Base-by-base conservation (phyloP, 2,888 invertebrate genomes). In the Rhaphigaster nebulosa region DNA sequence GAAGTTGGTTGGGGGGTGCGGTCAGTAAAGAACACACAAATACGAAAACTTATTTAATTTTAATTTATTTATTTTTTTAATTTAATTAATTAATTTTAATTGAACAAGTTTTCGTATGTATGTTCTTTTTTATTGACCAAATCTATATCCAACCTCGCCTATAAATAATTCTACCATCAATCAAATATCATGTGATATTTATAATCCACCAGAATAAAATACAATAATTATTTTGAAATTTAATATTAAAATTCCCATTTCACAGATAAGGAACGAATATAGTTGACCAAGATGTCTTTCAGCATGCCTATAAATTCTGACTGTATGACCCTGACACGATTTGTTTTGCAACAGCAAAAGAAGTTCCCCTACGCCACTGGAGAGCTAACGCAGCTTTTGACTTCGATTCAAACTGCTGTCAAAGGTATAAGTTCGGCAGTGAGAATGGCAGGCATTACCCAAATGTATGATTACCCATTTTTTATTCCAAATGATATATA, bases 371-470 rank as follows among this genome's bases (percentile, higher is more conserved):
- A 94, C n/a, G 99, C 99, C 3, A 98, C 98, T 0, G 99, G 99
- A 12, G 99, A 99, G 94, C 95, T 99, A 90, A 98, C 99, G 0
- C 98, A 98, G 94, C 95, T 99, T 90, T 94, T 99, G 87, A 98
- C 97, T 93, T 97, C 98, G 91, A 97, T 99, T 93, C 97, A 98
- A 94, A 98, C 99, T 0, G 99, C 99, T 4, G 97, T 99, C 90
- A 99, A 99, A 95, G 99, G 99, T 80, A 98, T 99, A 92, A 98
- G 99, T 92, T 97, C 98, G 76, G 99, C 99, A 90, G 99, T 99
- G 6, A 96, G 99, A 92, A 98, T 98, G 95, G 99, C 99, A 93
- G 99, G 99, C 91, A 98, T 99, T 93, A 98, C 98, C 91, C 97
- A 98, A 94, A 94, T 99, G 98, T 98, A 94, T 26, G 80, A 26